A percentile compares a stretch with the other conserved stretches of the same genome.
phyloP scores from a whole-genome alignment of 2,113 vertebrate genomes.

The Tretioscincus oriximinensis region DNA sequence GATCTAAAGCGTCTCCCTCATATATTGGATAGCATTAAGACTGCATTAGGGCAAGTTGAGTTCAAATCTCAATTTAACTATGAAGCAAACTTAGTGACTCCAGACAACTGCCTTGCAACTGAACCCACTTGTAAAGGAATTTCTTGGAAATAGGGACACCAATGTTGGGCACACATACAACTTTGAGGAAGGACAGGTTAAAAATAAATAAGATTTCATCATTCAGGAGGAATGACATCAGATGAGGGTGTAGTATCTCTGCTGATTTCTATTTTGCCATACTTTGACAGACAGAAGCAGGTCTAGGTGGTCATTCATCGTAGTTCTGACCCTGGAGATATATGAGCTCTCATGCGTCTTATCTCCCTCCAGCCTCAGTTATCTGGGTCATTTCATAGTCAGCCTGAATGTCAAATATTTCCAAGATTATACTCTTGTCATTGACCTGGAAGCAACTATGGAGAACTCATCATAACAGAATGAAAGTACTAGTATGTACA shows the following conservation, averaged over 20 bases:
- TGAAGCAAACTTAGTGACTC: neutral
- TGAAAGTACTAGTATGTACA: no score
- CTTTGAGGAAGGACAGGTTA: neutral
- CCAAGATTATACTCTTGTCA: neutral
- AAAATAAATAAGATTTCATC: neutral
- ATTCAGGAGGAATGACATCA: neutral
- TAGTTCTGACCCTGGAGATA: neutral
- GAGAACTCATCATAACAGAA: neutral
- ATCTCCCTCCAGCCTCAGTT: neutral
- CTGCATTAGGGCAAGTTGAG: neutral
- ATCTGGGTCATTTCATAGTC: slow-evolving; percentile 1
- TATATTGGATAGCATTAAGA: neutral
- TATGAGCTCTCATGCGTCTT: neutral
- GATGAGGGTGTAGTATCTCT: neutral
- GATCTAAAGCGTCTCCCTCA: neutral
- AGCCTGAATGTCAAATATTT: slow-evolving; percentile 4
- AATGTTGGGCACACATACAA: no score
- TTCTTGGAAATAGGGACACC: neutral
- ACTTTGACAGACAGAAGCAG: neutral
- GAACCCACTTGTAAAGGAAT: neutral
- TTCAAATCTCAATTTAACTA: neutral
- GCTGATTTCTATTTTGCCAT: neutral
- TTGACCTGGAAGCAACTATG: slow-evolving; percentile 10
- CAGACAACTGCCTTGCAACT: neutral
- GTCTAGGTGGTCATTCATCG: neutral